phyloP scores from a whole-genome alignment of 2,113 vertebrate species.

The Polypterus bichir region DNA sequence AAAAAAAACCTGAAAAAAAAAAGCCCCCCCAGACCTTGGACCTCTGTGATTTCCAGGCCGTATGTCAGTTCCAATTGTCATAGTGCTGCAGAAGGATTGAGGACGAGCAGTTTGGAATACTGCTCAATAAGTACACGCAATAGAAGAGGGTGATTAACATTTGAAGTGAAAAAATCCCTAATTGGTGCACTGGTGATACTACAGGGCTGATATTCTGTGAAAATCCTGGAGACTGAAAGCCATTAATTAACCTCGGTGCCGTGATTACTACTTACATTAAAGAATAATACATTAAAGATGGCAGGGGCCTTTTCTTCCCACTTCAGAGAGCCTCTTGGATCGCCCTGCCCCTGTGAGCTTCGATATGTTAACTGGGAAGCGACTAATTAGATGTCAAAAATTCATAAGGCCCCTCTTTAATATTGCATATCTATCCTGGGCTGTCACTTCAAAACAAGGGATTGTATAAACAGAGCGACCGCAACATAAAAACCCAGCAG shows the following conservation, averaged over 20 bases:
- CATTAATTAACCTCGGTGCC: slow-evolving; percentile 97
- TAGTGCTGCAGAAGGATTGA: slow-evolving; percentile 23
- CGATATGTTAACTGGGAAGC: slow-evolving; percentile 94
- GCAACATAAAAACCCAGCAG: slow-evolving; percentile 71
- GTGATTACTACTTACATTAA: slow-evolving; percentile 94
- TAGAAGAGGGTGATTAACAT: slow-evolving; percentile 41
- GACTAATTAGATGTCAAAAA: slow-evolving; percentile 99
- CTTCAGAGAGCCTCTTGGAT: slow-evolving; percentile 78
- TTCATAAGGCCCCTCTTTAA: slow-evolving; percentile 98
- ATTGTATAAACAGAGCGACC: slow-evolving; percentile 85
- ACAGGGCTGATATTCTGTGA: slow-evolving; percentile 29
- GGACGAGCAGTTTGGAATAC: slow-evolving; percentile 11
- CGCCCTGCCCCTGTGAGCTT: slow-evolving; percentile 74
- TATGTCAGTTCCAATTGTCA: slow-evolving; percentile 30
- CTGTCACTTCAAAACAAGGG: slow-evolving; percentile 95
- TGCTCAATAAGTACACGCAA: slow-evolving; percentile 20
- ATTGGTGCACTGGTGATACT: slow-evolving; percentile 34
- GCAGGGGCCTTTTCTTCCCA: slow-evolving; percentile 70
- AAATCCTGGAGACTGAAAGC: slow-evolving; percentile 39
- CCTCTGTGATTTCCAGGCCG: slow-evolving; percentile 11
- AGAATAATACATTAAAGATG: slow-evolving; percentile 84
- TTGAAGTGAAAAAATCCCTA: slow-evolving; percentile 34
- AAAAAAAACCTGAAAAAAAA: not conserved
- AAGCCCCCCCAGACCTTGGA: not conserved
- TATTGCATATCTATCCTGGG: slow-evolving; percentile 96